These are phyloP conservation scores for Drosophila parvula DNA, from an alignment of 1,140 invertebrate genomes.

Conservation along the genomic window DNA sequence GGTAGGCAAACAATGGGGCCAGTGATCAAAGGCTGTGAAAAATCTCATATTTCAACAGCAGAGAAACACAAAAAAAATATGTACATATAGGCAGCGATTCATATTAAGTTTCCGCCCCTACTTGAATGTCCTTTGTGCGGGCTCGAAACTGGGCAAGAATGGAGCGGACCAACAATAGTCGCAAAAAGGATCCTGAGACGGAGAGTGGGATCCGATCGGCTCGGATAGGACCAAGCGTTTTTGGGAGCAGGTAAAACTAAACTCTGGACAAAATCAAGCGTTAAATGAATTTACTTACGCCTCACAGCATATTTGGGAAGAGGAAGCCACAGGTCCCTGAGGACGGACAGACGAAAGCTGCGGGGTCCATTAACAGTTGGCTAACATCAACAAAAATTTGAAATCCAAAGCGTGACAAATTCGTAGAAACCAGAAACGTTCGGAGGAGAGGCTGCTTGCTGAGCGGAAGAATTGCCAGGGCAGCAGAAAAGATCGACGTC, in stretches of 20 bases:
- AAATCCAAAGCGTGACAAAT: slow-evolving; percentile 81
- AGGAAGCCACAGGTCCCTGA: slow-evolving; percentile 26
- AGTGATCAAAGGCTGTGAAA: slow-evolving; percentile 55
- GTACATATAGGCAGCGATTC: slow-evolving; percentile 48
- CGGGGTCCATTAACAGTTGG: slow-evolving; percentile 71
- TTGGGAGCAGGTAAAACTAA: slow-evolving; percentile 70
- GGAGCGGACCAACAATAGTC: slow-evolving; percentile 61
- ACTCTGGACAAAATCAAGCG: slow-evolving; percentile 72
- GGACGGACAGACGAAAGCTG: slow-evolving; percentile 19
- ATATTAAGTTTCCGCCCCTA: slow-evolving; percentile 80
- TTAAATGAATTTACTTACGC: slow-evolving; percentile 79
- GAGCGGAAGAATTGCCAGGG: slow-evolving; percentile 60
- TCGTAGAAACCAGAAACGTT: slow-evolving; percentile 63
- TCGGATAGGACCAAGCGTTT: slow-evolving; percentile 40
- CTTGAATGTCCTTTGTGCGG: slow-evolving; percentile 69
- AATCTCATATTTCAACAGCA: slow-evolving; percentile 77
- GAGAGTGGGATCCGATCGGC: slow-evolving; percentile 31
- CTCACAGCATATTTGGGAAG: slow-evolving; percentile 53
- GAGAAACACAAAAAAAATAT: slow-evolving; percentile 13
- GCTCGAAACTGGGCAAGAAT: slow-evolving; percentile 25
- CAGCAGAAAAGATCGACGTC: slow-evolving; percentile 59
- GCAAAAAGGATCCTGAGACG: slow-evolving; percentile 28
- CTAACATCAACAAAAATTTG: slow-evolving; percentile 78
- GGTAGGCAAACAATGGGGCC: slow-evolving; percentile 57
- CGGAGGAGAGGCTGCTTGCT: slow-evolving; percentile 10